Conservation (phyloP, 1,140 invertebrate genomes). For the Aphidius ervi region DNA sequence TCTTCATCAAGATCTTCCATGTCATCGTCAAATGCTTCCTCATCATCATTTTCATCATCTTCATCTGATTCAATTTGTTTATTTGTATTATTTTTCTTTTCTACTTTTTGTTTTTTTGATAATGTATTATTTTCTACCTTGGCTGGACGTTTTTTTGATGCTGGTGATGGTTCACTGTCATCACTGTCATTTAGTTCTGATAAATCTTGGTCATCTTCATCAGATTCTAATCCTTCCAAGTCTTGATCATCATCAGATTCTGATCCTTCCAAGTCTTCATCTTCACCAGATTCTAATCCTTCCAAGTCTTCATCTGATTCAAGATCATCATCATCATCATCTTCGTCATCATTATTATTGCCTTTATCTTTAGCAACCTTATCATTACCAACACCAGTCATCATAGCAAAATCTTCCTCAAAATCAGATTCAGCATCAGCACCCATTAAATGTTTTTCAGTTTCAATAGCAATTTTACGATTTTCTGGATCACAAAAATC, state of each 20-base stretch:
- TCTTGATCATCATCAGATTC: constrained; percentile 42
- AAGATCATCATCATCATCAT: constrained; percentile 26
- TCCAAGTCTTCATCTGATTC: constrained; percentile 28
- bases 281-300: constrained; percentile 16
- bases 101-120: too few species aligned
- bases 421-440: constrained; percentile 61
- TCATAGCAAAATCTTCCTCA: constrained; percentile 59
- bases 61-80: too few species aligned
- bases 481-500: constrained; percentile 65
- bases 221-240: neutral
- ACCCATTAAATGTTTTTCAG: constrained; percentile 62
- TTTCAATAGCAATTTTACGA: constrained; percentile 58
- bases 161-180: too few species aligned
- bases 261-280: too few species aligned
- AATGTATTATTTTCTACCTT: too few species aligned
- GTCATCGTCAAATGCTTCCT: too few species aligned
- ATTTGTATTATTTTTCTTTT: too few species aligned
- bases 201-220: neutral
- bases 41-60: too few species aligned
- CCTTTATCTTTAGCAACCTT: constrained; percentile 27
- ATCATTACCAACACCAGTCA: constrained; percentile 27
- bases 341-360: constrained; percentile 37
- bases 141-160: too few species aligned
- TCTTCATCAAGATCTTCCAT: constrained; percentile 18
- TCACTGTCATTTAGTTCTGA: constrained; percentile 19